Conservation (phyloP, 1,140 invertebrate species). For the Anadara kagoshimensis region DNA sequence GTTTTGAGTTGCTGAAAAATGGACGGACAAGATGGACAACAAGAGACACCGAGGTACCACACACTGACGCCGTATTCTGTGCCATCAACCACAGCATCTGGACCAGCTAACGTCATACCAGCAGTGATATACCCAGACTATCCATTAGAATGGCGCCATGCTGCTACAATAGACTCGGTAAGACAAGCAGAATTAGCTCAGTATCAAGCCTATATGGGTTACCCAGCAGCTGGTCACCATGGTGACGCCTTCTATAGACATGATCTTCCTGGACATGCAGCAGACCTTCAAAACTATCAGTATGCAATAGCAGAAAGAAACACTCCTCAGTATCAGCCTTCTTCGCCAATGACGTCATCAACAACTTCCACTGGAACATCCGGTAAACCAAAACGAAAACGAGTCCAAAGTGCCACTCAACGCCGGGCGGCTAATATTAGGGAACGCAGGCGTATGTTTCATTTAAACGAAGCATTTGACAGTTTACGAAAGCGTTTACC, state of each 20-base stretch:
- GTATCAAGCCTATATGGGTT: slow-evolving; percentile 19
- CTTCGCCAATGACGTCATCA: background rate
- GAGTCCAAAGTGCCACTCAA: slow-evolving; percentile 61
- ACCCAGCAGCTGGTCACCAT: slow-evolving; percentile 6
- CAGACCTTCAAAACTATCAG: background rate
- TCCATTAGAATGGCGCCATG: slow-evolving; percentile 8
- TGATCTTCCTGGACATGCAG: slow-evolving; percentile 5
- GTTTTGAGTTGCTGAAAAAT: background rate
- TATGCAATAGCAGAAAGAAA: slow-evolving; percentile 2
- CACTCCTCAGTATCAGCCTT: background rate
- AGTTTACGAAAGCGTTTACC: slow-evolving; percentile 65
- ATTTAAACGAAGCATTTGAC: slow-evolving; percentile 73
- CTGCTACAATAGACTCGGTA: background rate
- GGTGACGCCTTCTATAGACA: slow-evolving; percentile 1
- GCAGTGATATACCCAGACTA: slow-evolving; percentile 8
- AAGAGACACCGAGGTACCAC: slow-evolving; percentile 11
- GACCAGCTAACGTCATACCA: background rate
- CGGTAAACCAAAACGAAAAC: slow-evolving; percentile 60
- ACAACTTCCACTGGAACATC: slow-evolving; percentile 9
- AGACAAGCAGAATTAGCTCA: slow-evolving; percentile 16
- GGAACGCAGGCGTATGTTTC: slow-evolving; percentile 70
- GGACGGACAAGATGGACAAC: background rate
- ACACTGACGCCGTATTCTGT: background rate
- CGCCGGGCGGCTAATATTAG: slow-evolving; percentile 70
- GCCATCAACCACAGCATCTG: background rate